Conservation (phyloP, 2,797 vertebrate genomes). For the Acipenser transmontanus region DNA sequence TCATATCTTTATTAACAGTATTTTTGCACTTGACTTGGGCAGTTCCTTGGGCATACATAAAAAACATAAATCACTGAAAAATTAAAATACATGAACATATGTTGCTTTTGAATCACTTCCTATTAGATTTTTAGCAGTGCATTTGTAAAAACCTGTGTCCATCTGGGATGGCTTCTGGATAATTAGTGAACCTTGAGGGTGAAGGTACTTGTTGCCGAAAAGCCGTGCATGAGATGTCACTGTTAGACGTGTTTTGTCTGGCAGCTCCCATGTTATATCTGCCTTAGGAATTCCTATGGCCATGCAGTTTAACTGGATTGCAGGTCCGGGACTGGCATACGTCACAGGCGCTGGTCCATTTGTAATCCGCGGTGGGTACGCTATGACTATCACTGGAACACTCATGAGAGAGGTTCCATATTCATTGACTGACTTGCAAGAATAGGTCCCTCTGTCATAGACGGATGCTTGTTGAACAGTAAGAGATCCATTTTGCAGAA, state of each 20-base stretch:
- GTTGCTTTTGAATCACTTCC: conserved; percentile 79
- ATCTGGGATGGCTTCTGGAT: conserved; percentile 72
- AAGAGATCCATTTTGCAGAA: conserved; percentile 75
- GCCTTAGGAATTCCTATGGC: conserved; percentile 71
- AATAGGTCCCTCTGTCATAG: conserved; percentile 78
- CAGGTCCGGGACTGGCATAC: conserved; percentile 68
- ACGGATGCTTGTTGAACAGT: conserved; percentile 70
- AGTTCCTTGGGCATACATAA: conserved; percentile 43
- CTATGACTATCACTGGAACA: conserved; percentile 68
- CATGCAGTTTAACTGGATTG: conserved; percentile 74
- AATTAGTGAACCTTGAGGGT: conserved; percentile 79
- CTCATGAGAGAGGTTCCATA: conserved; percentile 62
- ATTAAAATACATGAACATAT: conserved; percentile 77
- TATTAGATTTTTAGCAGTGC: conserved; percentile 78
- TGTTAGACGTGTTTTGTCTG: conserved; percentile 66
- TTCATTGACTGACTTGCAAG: conserved; percentile 65
- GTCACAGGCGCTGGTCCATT: conserved; percentile 68
- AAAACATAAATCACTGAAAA: conserved; percentile 15
- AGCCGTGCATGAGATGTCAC: conserved; percentile 68
- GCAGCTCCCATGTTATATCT: conserved; percentile 83
- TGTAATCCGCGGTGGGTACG: conserved; percentile 78
- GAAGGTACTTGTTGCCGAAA: conserved; percentile 80
- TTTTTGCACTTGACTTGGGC: conserved; percentile 37
- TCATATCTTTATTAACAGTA: conserved; percentile 39
- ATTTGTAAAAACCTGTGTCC: conserved; percentile 80